A percentile compares a stretch with the other conserved stretches of the same genome.
phyloP scores from a whole-genome alignment of 2,888 invertebrate genomes.

The Heteromurus nitidus region DNA sequence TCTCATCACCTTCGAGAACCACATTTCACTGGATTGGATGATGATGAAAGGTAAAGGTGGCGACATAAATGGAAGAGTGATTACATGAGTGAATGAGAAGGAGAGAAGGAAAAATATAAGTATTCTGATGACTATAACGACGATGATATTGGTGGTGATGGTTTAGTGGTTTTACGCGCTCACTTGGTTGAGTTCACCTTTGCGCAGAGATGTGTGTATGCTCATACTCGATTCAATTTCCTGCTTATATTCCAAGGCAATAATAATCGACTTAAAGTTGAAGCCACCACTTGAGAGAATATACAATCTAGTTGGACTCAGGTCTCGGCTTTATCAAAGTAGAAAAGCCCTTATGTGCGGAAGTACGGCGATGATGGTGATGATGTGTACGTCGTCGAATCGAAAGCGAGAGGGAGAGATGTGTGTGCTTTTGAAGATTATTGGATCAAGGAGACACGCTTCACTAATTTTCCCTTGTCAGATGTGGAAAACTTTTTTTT shows the following conservation, averaged over 20 bases:
- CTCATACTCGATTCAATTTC: slow-evolving; percentile 48
- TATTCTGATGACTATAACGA: neutral
- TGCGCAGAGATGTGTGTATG: slow-evolving; percentile 2
- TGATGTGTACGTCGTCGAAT: slow-evolving; percentile 9
- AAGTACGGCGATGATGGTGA: slow-evolving; percentile 12
- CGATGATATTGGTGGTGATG: slow-evolving; percentile 12
- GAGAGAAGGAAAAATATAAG: neutral
- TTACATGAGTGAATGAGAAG: neutral
- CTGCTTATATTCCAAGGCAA: slow-evolving; percentile 24
- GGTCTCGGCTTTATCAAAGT: slow-evolving; percentile 35
- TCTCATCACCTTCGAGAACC: no score
- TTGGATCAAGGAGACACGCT: slow-evolving; percentile 64
- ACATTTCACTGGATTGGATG: neutral
- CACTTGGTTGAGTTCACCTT: slow-evolving; percentile 41
- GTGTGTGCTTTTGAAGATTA: slow-evolving; percentile 57
- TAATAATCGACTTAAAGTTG: slow-evolving; percentile 56
- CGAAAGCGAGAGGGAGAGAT: neutral
- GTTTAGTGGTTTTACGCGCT: slow-evolving; percentile 20
- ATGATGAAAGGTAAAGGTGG: neutral
- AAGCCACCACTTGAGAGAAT: slow-evolving; percentile 46
- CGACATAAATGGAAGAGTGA: neutral
- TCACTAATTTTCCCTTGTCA: slow-evolving; percentile 62
- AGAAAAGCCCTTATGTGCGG: slow-evolving; percentile 13
- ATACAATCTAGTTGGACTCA: slow-evolving; percentile 37
- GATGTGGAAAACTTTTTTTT: slow-evolving; percentile 48